Base-by-base conservation (phyloP, 2,797 vertebrate genomes). In the Neostethus bicornis region DNA sequence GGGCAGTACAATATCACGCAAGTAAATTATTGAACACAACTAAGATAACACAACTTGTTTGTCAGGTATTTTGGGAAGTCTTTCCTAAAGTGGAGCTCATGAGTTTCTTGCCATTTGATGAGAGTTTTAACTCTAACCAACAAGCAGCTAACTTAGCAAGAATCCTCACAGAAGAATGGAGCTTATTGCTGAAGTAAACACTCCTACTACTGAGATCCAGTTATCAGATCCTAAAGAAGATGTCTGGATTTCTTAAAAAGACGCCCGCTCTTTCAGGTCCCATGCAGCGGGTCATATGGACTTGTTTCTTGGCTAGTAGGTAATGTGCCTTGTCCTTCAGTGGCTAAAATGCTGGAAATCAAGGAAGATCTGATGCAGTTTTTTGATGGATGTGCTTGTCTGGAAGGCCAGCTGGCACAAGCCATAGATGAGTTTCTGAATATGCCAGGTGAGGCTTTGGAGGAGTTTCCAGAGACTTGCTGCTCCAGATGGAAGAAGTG, bases 121-220 rank as follows among this genome's bases (percentile, higher is more conserved):
- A 86, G 53, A 83, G 43, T 35, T 67, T 75, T 35, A 79, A 86
- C 0, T 78, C 87, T 0, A 93, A 96, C 35, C 79, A 89, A 1
- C 89, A 96, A 80, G 93, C 94, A 0, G 92, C 91, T 32, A 91
- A 90, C 25, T 94, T 99, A 2, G 91, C 95, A 1, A 77, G 87
- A 0, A 91, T 92, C 4, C 90, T 98, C 48, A 95, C 93, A 0
- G 95, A 97, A 49, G 94, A 96, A 55, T 98, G 96, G 96, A 93
- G 94, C 12, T 77, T 99, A 17, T 95, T 95, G 14, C 96, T 98
- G 95, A 96, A 95, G 26, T 96, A 98, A 69, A 95, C 96, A 1
- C 95, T 96, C 55, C 93, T 96, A 19, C 91, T 94, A 29, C 91
- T 94, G 53, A 94, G 94, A 25, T 91, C 90, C 4, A 93, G 93